Conservation (phyloP, 1,140 invertebrate genomes). For the Macrobrachium nipponense region DNA sequence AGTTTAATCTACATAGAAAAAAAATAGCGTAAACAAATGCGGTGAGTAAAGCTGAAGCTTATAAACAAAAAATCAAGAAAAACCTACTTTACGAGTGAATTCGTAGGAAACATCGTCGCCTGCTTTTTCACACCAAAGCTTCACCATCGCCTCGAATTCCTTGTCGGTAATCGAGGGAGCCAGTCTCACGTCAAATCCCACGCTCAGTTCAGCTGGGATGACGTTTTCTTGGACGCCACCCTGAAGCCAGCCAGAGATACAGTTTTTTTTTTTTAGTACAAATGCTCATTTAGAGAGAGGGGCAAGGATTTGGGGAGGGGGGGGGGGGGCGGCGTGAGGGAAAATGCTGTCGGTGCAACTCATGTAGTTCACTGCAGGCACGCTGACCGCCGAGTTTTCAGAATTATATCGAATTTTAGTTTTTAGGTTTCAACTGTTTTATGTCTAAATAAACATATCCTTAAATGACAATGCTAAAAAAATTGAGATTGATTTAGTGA, state of each 20-base stretch:
- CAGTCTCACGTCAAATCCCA: conserved; percentile 85
- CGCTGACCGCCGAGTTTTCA: no score
- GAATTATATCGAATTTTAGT: no score
- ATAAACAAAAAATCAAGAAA: not conserved
- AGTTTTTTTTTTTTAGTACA: no score
- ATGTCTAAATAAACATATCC: no score
- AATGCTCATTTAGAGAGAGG: no score
- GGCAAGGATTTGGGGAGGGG: no score
- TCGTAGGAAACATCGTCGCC: conserved; percentile 81
- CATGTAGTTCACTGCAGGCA: no score
- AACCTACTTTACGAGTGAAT: conserved; percentile 76
- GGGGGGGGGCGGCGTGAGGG: no score
- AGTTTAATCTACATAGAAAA: not conserved
- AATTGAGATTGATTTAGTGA: no score
- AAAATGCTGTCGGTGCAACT: no score
- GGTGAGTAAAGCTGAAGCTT: not conserved
- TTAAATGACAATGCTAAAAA: no score
- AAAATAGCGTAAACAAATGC: not conserved
- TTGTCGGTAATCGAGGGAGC: conserved; percentile 71
- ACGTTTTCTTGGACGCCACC: conserved; percentile 91
- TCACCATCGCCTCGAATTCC: conserved; percentile 80
- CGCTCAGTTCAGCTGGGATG: conserved; percentile 82
- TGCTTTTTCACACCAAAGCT: conserved; percentile 84
- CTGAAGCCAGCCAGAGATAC: not conserved
- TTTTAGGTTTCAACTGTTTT: no score